A percentile compares a stretch with the other conserved stretches of the same genome.
These are phyloP conservation scores for Empidonax traillii DNA, from an alignment of 2,113 vertebrate species.

Conservation along the genomic window DNA sequence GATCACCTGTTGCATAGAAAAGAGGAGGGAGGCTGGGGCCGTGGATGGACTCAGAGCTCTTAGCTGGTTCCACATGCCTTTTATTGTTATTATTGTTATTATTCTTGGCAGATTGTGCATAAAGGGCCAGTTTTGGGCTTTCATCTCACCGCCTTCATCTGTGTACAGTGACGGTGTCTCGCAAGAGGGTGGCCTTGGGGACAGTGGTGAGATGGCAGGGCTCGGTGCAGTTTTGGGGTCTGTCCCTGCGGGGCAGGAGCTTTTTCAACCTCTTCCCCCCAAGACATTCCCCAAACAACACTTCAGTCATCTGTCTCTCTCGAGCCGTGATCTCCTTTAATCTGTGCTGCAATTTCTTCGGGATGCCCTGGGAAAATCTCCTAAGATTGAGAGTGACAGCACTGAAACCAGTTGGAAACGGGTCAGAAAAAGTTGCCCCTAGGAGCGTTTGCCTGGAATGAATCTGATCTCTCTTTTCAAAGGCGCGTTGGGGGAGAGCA, in stretches of 20 bases:
- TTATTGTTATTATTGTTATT: constrained; percentile 18
- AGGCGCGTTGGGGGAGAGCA: not conserved
- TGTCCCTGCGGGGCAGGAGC: rapidly evolving
- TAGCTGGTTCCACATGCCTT: not conserved
- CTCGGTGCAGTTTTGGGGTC: not conserved
- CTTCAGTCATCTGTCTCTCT: not conserved
- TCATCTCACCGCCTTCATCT: not conserved
- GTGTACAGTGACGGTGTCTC: not conserved
- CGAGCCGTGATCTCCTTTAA: not conserved
- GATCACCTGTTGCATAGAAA: constrained; percentile 59
- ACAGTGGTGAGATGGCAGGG: not conserved
- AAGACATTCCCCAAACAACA: not conserved
- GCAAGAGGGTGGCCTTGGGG: not conserved
- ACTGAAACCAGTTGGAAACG: not conserved
- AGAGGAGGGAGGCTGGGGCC: not conserved
- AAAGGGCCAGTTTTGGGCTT: not conserved
- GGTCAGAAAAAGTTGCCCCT: constrained; percentile 13
- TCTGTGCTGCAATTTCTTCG: not conserved
- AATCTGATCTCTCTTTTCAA: constrained; percentile 19
- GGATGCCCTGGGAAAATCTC: constrained; percentile 15
- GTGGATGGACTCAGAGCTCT: not conserved
- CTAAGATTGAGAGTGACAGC: constrained; percentile 10
- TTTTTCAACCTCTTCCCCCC: not conserved
- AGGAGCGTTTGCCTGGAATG: constrained; percentile 14
- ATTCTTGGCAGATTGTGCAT: not conserved